Evolutionary conservation across 64 coral and sea anemone species (phyloP).

Genomic region (Actinia tenebrosa): DNA sequence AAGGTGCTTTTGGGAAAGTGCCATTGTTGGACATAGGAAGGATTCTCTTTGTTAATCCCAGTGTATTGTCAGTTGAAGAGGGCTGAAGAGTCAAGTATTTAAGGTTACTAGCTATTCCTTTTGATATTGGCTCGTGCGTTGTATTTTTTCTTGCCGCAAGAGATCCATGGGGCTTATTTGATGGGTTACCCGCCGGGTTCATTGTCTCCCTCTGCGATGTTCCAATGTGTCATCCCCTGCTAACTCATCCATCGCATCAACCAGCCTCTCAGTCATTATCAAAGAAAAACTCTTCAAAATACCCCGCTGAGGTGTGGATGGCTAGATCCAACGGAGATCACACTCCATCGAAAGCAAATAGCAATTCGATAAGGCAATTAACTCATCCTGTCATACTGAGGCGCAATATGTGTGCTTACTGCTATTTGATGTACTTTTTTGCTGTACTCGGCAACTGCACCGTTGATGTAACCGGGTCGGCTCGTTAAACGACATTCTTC

Average conservation of each 20-base stretch:
- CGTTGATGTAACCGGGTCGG: neutral
- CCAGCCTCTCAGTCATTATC: neutral
- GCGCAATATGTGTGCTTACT: neutral
- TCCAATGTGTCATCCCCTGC: neutral
- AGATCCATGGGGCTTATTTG: neutral
- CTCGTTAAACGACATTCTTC: neutral
- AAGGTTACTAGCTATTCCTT: neutral
- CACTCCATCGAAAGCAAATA: slow-evolving; percentile 7
- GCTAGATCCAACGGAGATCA: slow-evolving; percentile 7
- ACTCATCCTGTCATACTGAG: neutral
- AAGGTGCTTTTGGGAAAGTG: neutral
- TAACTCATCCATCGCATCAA: neutral
- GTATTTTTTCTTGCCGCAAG: neutral
- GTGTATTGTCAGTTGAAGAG: neutral
- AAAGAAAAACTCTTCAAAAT: neutral
- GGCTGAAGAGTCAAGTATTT: neutral
- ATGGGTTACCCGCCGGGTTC: neutral
- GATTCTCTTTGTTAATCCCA: neutral
- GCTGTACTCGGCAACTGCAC: neutral
- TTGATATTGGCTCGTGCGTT: neutral
- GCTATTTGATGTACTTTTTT: neutral
- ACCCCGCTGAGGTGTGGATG: slow-evolving; percentile 1
- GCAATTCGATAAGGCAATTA: slow-evolving; percentile 26
- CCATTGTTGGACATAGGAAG: neutral
- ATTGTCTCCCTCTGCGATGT: neutral